phyloP scores from a whole-genome alignment of 2,797 vertebrate species.

The Alca torda region DNA sequence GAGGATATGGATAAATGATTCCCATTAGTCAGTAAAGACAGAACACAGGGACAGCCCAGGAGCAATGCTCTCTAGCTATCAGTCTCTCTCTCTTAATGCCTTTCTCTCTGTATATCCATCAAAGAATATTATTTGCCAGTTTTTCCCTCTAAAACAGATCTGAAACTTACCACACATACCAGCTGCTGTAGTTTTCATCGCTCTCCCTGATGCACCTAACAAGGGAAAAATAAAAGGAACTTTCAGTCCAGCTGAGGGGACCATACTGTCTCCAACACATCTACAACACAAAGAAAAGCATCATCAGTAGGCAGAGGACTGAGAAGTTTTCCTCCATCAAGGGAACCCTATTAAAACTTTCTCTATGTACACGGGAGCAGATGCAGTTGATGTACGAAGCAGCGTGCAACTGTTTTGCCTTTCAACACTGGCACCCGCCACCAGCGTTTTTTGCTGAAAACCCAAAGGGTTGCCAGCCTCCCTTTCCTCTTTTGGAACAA shows the following conservation, averaged over 20 bases:
- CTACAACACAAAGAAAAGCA: background rate
- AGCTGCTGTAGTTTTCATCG: slow-evolving; percentile 42
- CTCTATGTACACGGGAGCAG: background rate
- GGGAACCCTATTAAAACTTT: background rate
- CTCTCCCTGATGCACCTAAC: slow-evolving; percentile 55
- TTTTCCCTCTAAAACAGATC: background rate
- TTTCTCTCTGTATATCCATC: slow-evolving; percentile 15
- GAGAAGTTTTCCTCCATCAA: background rate
- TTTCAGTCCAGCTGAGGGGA: background rate
- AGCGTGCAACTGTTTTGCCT: background rate
- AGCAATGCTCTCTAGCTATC: slow-evolving; percentile 47
- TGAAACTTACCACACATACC: slow-evolving; percentile 78
- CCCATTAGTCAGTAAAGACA: slow-evolving; percentile 57
- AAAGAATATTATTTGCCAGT: slow-evolving; percentile 7
- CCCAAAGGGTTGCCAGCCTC: background rate
- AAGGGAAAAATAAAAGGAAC: slow-evolving; percentile 6
- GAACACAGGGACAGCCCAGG: slow-evolving; percentile 56
- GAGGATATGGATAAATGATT: slow-evolving; percentile 53
- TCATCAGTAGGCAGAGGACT: background rate
- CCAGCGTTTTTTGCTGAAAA: background rate
- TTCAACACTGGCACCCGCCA: background rate
- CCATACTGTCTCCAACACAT: accelerated
- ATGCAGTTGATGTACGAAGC: background rate
- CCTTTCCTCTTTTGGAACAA: background rate
- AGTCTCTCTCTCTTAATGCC: slow-evolving; percentile 49